Conservation (phyloP, 2,888 invertebrate genomes). For the Aphidoletes aphidimyza region DNA sequence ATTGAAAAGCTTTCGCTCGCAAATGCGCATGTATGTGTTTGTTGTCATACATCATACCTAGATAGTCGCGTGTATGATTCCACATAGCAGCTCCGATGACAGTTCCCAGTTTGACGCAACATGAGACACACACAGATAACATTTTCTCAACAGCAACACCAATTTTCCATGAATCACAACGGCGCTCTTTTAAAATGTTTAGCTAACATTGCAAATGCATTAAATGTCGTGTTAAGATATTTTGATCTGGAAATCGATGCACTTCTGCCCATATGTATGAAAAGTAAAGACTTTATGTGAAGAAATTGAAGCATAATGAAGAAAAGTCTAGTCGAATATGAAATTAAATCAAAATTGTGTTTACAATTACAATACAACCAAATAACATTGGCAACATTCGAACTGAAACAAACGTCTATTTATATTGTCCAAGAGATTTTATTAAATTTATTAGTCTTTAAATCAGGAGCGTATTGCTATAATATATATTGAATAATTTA, state of each 20-base stretch:
- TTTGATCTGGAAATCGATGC: too few species aligned
- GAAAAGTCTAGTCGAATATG: too few species aligned
- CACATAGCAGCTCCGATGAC: background rate
- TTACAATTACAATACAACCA: too few species aligned
- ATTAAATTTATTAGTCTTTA: background rate
- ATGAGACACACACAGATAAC: background rate
- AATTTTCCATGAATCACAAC: background rate
- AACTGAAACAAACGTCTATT: too few species aligned
- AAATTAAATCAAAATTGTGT: too few species aligned
- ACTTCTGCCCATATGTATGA: too few species aligned
- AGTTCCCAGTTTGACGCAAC: background rate
- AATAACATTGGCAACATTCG: too few species aligned
- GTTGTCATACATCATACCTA: slow-evolving; percentile 23
- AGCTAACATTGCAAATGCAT: too few species aligned
- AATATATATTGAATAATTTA: background rate
- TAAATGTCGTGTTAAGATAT: too few species aligned
- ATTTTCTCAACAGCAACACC: background rate
- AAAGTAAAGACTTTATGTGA: too few species aligned
- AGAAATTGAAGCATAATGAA: too few species aligned
- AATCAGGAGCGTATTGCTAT: background rate
- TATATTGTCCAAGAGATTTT: too few species aligned
- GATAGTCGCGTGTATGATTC: slow-evolving; percentile 40
- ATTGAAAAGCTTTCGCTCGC: background rate
- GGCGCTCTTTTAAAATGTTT: background rate
- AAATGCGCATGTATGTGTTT: slow-evolving; percentile 43